Evolutionary conservation across 2,113 vertebrate genomes (phyloP).

Genomic region (Lepus timidus): DNA sequence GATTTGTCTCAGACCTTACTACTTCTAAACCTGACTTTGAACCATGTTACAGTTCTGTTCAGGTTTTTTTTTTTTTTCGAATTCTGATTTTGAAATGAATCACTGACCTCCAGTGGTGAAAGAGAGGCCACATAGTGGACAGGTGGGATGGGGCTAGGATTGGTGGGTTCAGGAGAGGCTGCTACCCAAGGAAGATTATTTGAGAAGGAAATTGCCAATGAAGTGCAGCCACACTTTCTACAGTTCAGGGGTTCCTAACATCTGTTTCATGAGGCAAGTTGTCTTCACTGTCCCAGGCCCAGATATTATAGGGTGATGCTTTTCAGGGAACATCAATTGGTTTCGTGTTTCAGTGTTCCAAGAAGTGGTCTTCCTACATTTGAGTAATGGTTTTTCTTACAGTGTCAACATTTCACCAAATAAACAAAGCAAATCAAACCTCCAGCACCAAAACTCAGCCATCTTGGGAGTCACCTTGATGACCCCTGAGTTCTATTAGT

Average conservation of each 20-base stretch:
- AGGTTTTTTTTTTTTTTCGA: not conserved
- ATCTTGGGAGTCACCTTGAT: not conserved
- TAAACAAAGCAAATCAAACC: slow-evolving; percentile 22
- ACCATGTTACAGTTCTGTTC: not conserved
- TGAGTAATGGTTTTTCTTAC: slow-evolving; percentile 5
- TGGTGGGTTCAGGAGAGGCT: not conserved
- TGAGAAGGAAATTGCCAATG: not conserved
- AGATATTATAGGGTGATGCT: not conserved
- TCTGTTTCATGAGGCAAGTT: not conserved
- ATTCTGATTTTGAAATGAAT: not conserved
- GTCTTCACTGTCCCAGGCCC: not conserved
- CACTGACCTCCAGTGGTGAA: not conserved
- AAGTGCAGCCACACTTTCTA: not conserved
- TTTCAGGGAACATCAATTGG: not conserved
- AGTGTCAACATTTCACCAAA: not conserved
- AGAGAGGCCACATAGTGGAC: not conserved
- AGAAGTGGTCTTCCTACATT: not conserved
- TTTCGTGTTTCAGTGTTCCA: not conserved
- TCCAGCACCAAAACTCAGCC: not conserved
- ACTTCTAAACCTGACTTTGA: slow-evolving; percentile 13
- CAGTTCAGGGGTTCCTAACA: not conserved
- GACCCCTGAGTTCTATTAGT: not conserved
- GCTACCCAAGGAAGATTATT: not conserved
- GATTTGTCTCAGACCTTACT: not conserved
- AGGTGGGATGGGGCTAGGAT: not conserved